Base-by-base conservation (phyloP, 1,140 invertebrate species). In the Colletes latitarsis region DNA sequence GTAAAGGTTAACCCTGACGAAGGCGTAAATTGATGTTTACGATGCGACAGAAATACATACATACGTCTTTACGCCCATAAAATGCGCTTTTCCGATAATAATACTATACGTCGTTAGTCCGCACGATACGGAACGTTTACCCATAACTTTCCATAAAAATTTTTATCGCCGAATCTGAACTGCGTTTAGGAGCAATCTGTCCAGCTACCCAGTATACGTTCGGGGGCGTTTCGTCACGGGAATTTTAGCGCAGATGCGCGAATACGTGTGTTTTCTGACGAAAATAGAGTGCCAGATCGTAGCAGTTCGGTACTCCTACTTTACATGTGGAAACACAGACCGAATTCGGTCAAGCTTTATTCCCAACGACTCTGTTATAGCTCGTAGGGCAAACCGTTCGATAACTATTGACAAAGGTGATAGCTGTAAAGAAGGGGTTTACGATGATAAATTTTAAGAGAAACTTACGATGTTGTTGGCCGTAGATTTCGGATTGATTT, bases 381-480 rank as follows among this genome's bases (percentile, higher is more conserved):
- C 49, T 49, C 3, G 14, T 30, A 60, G 3, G 19, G 21, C n/a
- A 43, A 67, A 67, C 8, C 64, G n/a, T 12, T 67, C 41, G 9
- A n/a, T 67, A 67, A 52, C 8, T 1, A 10, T 17, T n/a, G 43
- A 21, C 19, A 19, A 49, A 49, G 19, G 21, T 14, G 8, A 30
- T 1, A 49, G 14, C 49, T 39, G 15, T 1, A 10, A 49, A 12
- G 10, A 49, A 9, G 10, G 3, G 49, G 10, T 10, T 49, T 10
- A 49, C 8, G 43, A 43, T 43, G 5, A 43, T 43, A 6, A 10
- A 6, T 6, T 17, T 46, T 15, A n/a, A 80, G 9, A 46, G 19
- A 70, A 3, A 92, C 91, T 92, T 82, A 92, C 92, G 71, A 89
- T 75, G 17, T 90, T 88, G 57, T 90, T 87, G 19, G 83, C 77